A percentile compares a stretch with the other conserved stretches of the same genome.
phyloP scores from a whole-genome alignment of 1,140 invertebrate genomes.

The Drosophila santomea region DNA sequence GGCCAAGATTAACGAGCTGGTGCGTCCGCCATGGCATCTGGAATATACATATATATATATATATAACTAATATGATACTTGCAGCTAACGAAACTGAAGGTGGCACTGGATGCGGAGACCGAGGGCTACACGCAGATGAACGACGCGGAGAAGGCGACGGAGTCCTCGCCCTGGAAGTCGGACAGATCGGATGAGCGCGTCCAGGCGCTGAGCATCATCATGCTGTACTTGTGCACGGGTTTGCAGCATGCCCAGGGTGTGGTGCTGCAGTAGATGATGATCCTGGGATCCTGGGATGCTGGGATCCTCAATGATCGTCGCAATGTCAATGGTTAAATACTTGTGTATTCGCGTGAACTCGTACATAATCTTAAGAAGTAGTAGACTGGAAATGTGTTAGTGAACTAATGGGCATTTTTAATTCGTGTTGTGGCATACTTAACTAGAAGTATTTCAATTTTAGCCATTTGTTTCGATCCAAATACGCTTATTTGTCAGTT shows the following conservation, averaged over 20 bases:
- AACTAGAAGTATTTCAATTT: slow-evolving; percentile 54
- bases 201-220: slow-evolving; percentile 91
- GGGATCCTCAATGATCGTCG: neutral
- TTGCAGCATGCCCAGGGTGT: slow-evolving; percentile 86
- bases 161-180: slow-evolving; percentile 84
- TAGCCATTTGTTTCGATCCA: slow-evolving; percentile 56
- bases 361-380: slow-evolving; percentile 46
- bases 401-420: slow-evolving; percentile 64
- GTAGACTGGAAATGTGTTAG: slow-evolving; percentile 60
- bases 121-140: slow-evolving; percentile 74
- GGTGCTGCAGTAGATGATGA: slow-evolving; percentile 51
- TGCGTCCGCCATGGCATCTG: slow-evolving; percentile 67
- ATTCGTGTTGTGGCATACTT: slow-evolving; percentile 63
- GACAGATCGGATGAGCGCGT: slow-evolving; percentile 89
- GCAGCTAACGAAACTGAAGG: slow-evolving; percentile 73
- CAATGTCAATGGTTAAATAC: slow-evolving; percentile 10
- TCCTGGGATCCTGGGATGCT: too few relatives aligned
- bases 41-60: neutral
- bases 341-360: slow-evolving; percentile 19
- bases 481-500: slow-evolving; percentile 52
- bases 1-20: slow-evolving; percentile 89
- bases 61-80: neutral
- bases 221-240: slow-evolving; percentile 93
- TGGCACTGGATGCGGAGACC: slow-evolving; percentile 80
- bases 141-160: slow-evolving; percentile 86